Base-by-base conservation (phyloP, 2,797 vertebrate species). In the Sphaeramia orbicularis region DNA sequence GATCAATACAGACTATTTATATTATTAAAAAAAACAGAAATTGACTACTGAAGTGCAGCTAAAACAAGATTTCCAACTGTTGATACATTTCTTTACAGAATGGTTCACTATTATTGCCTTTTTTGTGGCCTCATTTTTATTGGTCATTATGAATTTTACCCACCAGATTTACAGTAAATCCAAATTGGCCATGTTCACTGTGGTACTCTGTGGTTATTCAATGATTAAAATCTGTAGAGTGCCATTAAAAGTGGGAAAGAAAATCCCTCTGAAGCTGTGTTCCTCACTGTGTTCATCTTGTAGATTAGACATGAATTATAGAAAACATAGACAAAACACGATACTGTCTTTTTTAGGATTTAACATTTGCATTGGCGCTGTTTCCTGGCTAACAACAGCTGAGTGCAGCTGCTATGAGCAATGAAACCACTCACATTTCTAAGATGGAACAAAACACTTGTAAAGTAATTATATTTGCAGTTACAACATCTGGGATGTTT, bases 351-450 rank as follows among this genome's bases (percentile, higher is more conserved):
- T 27, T 12, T 41, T 10, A 48, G 32, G 16, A 48, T 6, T 64
- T 19, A 15, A n/a, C 3, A 7, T 40, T 53, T 42, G 6, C 10
- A 32, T 37, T 48, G 18, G 36, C 1, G 5, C 45, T 30, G 37
- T 52, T 36, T 64, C 13, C 43, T 27, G n/a, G 1, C 15, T 38
- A 62, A 54, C 40, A 57, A 48, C 70, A 80, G 55, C 66, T 77
- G 72, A 7, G 14, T 16, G n/a, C 75, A 66, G 67, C 71, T 72
- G 75, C 56, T 58, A 16, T 36, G 30, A 49, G 38, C 36, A 36
- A 14, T 18, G 15, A 76, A 53, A 40, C 48, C 41, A 21, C 11
- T 6, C 11, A 40, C 16, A 44, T 14, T 54, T 21, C 27, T 35
- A 21, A 48, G 59, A 70, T 9, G 13, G 48, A 67, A 65, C 10